Conservation (phyloP, 35 echinoderm and acorn worm genomes). For the Apostichopus parvimensis region DNA sequence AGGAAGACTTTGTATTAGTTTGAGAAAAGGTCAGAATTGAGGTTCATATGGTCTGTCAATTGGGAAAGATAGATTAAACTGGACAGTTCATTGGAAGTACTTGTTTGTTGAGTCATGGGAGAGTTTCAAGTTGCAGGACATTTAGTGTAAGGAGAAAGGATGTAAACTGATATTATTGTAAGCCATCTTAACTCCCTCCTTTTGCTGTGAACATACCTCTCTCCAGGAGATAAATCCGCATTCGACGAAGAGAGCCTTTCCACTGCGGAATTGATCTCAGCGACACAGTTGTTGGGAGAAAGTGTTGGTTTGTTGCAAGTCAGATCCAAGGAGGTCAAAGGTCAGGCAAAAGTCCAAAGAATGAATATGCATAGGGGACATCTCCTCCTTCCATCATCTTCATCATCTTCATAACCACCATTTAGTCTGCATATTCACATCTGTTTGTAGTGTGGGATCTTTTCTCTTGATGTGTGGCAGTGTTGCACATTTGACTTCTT, state of each 20-base stretch:
- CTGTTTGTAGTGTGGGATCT: background rate
- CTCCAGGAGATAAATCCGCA: slow-evolving; percentile 24
- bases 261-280: slow-evolving; percentile 20
- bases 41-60: too few relatives aligned
- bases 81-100: too few relatives aligned
- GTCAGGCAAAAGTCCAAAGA: background rate
- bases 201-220: slow-evolving; percentile 27
- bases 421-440: slow-evolving; percentile 1
- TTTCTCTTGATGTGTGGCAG: too few relatives aligned
- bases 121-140: too few relatives aligned
- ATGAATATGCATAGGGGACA: background rate
- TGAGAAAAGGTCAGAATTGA: too few relatives aligned
- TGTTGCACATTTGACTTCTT: too few relatives aligned
- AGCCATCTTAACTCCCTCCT: background rate
- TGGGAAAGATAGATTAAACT: too few relatives aligned
- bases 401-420: background rate
- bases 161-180: too few relatives aligned
- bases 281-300: slow-evolving; percentile 17
- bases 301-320: slow-evolving; percentile 29
- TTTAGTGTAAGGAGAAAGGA: too few relatives aligned
- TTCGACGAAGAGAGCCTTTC: slow-evolving; percentile 12
- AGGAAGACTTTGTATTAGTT: too few relatives aligned
- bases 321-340: slow-evolving; percentile 44
- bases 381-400: background rate
- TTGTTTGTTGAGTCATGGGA: too few relatives aligned